Evolutionary conservation across 2,797 vertebrate genomes (phyloP).

Genomic region (Pagetopsis macropterus): DNA sequence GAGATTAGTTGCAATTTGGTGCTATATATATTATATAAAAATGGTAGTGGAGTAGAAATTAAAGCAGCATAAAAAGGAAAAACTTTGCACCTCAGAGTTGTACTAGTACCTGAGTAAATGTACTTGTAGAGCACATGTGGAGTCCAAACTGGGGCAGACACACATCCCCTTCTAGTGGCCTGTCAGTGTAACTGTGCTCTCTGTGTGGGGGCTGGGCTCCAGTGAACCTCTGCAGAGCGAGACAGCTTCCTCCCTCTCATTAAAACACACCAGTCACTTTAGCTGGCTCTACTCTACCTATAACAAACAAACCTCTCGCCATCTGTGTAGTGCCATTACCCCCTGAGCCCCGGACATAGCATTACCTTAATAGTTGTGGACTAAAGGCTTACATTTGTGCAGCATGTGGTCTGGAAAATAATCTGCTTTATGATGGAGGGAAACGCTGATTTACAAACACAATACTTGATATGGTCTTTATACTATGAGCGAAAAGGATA

Average conservation of each 20-base stretch:
- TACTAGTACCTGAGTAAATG: too few relatives aligned
- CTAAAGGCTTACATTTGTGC: constrained; percentile 63
- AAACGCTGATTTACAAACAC: constrained; percentile 49
- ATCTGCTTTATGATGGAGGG: constrained; percentile 63
- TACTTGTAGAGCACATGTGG: constrained; percentile 18
- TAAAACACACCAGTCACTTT: constrained; percentile 39
- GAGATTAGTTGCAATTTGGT: too few relatives aligned
- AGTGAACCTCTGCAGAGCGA: constrained; percentile 56
- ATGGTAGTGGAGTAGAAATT: too few relatives aligned
- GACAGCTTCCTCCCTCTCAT: constrained; percentile 43
- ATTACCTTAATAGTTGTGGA: constrained; percentile 82
- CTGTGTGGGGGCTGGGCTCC: constrained; percentile 48
- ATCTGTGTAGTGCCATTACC: constrained; percentile 74
- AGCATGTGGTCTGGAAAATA: constrained; percentile 44
- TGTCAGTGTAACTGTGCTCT: constrained; percentile 68
- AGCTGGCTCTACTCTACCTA: constrained; percentile 43
- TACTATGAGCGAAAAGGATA: constrained; percentile 2
- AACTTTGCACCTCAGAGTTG: too few relatives aligned
- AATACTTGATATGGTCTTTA: too few relatives aligned
- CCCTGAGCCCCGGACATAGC: constrained; percentile 73
- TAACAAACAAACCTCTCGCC: constrained; percentile 65
- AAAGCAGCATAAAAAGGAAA: too few relatives aligned
- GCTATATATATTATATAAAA: too few relatives aligned
- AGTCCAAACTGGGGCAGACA: constrained; percentile 73
- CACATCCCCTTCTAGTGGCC: constrained; percentile 80